Conservation (phyloP, 2,797 vertebrate genomes). For the Chrysocyon brachyurus region DNA sequence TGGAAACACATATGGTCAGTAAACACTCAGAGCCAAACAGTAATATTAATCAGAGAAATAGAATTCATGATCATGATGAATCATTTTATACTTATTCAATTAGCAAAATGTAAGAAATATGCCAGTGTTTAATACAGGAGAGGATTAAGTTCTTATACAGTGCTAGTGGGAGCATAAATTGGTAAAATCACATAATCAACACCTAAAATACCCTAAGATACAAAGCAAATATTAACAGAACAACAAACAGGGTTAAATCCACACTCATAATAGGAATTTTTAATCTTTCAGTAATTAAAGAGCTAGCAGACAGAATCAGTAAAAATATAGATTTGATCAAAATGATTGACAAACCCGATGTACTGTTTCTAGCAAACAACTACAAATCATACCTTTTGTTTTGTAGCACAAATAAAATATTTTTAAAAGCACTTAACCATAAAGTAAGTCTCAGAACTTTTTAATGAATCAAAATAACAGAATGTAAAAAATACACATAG, state of each 20-base stretch:
- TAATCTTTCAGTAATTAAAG: background rate
- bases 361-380: background rate
- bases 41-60: background rate
- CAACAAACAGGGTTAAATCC: background rate
- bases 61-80: background rate
- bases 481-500: background rate
- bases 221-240: constrained; percentile 16
- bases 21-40: background rate
- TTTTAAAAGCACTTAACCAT: background rate
- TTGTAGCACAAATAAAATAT: background rate
- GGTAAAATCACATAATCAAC: background rate
- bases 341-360: background rate
- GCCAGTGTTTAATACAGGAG: background rate
- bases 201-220: background rate
- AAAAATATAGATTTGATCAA: background rate
- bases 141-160: background rate
- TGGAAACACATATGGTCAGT: background rate
- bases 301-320: background rate
- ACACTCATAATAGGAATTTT: background rate
- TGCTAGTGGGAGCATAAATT: background rate
- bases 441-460: background rate
- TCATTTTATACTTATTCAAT: background rate
- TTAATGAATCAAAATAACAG: background rate
- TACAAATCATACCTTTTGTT: background rate
- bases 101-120: background rate